These are phyloP conservation scores for Agrotis ipsilon DNA, from an alignment of 2,888 invertebrate genomes.

Conservation along the genomic window DNA sequence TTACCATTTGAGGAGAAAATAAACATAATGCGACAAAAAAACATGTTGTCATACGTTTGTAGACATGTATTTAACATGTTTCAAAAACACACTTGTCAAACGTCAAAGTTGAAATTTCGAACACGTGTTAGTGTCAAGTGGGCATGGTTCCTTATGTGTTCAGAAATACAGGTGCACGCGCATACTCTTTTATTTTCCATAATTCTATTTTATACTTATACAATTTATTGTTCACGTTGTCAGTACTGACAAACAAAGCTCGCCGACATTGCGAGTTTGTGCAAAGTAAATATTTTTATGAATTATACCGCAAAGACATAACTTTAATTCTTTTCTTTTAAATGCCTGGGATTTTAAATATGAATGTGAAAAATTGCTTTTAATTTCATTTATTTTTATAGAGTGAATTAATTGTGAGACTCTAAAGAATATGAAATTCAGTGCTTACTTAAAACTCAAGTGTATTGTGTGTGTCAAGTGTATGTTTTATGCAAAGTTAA, in stretches of 20 bases:
- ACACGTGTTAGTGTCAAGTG: slow-evolving; percentile 40
- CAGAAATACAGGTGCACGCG: slow-evolving; percentile 68
- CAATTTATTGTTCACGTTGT: slow-evolving; percentile 67
- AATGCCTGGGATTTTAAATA: slow-evolving; percentile 32
- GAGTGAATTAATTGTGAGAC: slow-evolving; percentile 16
- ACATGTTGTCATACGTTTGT: slow-evolving; percentile 18
- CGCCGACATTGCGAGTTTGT: slow-evolving; percentile 56
- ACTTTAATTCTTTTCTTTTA: slow-evolving; percentile 22
- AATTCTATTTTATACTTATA: slow-evolving; percentile 71
- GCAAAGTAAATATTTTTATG: slow-evolving; percentile 56
- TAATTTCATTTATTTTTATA: slow-evolving; percentile 7
- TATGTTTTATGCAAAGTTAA: slow-evolving; percentile 15
- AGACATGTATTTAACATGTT: slow-evolving; percentile 29
- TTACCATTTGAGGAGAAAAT: slow-evolving; percentile 18
- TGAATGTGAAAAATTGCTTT: slow-evolving; percentile 7
- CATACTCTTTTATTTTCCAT: slow-evolving; percentile 73
- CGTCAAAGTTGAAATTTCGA: slow-evolving; percentile 37
- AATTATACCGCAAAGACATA: slow-evolving; percentile 40
- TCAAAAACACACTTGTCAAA: slow-evolving; percentile 42
- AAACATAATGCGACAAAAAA: slow-evolving; percentile 5
- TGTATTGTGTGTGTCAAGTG: too few relatives aligned
- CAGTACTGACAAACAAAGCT: slow-evolving; percentile 62
- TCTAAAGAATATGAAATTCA: slow-evolving; percentile 9
- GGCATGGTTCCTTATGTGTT: slow-evolving; percentile 42
- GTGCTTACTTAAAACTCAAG: slow-evolving; percentile 9